Evolutionary conservation across 2,797 vertebrate species (phyloP).

Genomic region (Dicrostonyx torquatus): DNA sequence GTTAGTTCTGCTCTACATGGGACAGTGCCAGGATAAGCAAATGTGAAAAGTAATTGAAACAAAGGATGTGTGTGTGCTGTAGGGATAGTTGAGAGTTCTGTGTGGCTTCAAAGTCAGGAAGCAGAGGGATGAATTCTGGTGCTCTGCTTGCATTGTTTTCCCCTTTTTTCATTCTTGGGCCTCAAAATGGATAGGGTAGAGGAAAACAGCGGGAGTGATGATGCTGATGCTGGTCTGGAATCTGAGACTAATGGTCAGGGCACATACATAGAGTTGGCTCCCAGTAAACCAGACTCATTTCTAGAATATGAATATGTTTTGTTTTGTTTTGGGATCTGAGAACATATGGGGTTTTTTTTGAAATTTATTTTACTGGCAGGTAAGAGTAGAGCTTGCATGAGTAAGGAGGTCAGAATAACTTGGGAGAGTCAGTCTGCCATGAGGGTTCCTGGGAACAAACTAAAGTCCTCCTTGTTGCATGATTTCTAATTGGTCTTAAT

Average conservation of each 20-base stretch:
- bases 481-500: no score
- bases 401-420: not conserved
- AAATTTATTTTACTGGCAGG: not conserved
- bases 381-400: not conserved
- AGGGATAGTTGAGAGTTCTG: not conserved
- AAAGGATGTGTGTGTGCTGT: not conserved
- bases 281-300: not conserved
- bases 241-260: not conserved
- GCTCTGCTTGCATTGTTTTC: not conserved
- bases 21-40: not conserved
- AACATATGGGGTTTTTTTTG: not conserved
- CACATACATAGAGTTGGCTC: not conserved
- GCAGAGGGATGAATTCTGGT: not conserved
- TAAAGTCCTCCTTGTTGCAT: not conserved
- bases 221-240: not conserved
- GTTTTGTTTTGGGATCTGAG: constrained; percentile 27
- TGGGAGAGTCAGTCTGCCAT: not conserved
- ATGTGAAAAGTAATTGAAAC: not conserved
- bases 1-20: not conserved
- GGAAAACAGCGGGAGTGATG: not conserved
- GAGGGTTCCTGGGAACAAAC: not conserved
- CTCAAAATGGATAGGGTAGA: not conserved
- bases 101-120: constrained; percentile 25
- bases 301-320: constrained; percentile 19
- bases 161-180: not conserved